A percentile compares a stretch with the other conserved stretches of the same genome.
These are phyloP conservation scores for Amphiprion ocellaris DNA, from an alignment of 2,113 vertebrate genomes.

Conservation along the genomic window DNA sequence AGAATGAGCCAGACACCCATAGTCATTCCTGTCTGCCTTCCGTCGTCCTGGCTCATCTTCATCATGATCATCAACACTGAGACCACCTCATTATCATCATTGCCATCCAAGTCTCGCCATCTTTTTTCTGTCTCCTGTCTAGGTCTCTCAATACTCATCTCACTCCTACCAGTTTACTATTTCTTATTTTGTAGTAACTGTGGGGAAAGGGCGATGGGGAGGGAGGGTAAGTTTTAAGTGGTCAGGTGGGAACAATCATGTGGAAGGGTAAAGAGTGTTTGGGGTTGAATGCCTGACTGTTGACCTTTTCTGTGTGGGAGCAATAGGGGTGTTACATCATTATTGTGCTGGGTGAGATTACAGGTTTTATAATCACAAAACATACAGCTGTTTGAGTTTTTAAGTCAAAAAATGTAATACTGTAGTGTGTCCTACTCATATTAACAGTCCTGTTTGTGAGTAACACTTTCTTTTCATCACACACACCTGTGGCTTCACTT, in stretches of 20 bases:
- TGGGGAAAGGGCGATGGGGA: conserved; percentile 31
- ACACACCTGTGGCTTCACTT: conserved; percentile 46
- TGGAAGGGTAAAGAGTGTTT: conserved; percentile 36
- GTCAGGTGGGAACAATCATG: conserved; percentile 38
- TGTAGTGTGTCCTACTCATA: conserved; percentile 41
- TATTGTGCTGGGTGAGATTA: conserved; percentile 48
- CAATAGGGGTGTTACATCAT: conserved; percentile 41
- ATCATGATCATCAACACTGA: conserved; percentile 65
- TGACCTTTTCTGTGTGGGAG: conserved; percentile 39
- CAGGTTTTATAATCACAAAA: conserved; percentile 47
- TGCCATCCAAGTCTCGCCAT: conserved; percentile 63
- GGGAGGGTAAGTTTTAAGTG: conserved; percentile 40
- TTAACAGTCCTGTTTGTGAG: conserved; percentile 44
- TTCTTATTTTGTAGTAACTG: conserved; percentile 66
- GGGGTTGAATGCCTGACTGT: conserved; percentile 51
- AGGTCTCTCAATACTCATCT: conserved; percentile 67
- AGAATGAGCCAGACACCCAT: conserved; percentile 68
- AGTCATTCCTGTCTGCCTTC: conserved; percentile 66
- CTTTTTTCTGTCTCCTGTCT: conserved; percentile 57
- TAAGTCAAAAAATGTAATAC: conserved; percentile 31
- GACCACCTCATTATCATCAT: conserved; percentile 70
- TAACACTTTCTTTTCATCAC: conserved; percentile 45
- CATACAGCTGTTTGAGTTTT: conserved; percentile 49
- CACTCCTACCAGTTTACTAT: conserved; percentile 60
- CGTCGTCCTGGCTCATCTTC: conserved; percentile 63